Base-by-base conservation (phyloP, 1,140 invertebrate genomes). In the Temnothorax curvispinosus region DNA sequence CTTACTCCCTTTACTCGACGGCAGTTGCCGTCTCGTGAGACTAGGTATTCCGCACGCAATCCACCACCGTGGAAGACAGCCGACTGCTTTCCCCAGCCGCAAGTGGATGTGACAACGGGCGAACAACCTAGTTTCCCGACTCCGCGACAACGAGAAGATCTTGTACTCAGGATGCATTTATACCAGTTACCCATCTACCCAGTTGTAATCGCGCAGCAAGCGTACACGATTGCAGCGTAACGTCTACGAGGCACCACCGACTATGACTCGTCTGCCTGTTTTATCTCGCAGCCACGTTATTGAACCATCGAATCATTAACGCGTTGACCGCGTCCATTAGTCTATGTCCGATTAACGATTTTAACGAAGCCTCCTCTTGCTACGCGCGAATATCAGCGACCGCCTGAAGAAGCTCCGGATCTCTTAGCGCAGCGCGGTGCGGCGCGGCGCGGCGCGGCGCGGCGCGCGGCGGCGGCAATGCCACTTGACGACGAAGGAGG, bases 341-440 rank as follows among this genome's bases (percentile, higher is more conserved):
- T 44, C 18, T 80, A 62, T 38, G 69, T 60, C 11, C 41, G 76
- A 21, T 81, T 82, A 89, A 72, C 67, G 87, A 92, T 90, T 90
- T 90, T 92, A 92, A 92, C 91, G 87, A 92, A 92, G 90, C 88
- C 65, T 81, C 86, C 89, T 91, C 91, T 92, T 88, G 88, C 88
- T 90, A 91, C 88, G 86, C 90, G 91, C 91, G 85, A 91, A 91
- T 92, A 91, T 88, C 47, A 44, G 9, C 44, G 78, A 27, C 15
- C 21, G 21, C 6, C 18, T 52, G 27, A 50, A 74, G 54, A 56
- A 44, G 58, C 71, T 41, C 3, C 38, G 15, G 15, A 44, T 41
- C 44, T 65, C 77, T 35, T 11, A 15, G 35, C 75, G 27, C 54
- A 15, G 38, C 35, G 21, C 47, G 27, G 44, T 0, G 38, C 38